Percentiles rank a stretch among this genome's conserved stretches.
These are phyloP conservation scores for Anastrepha ludens DNA, from an alignment of 1,140 invertebrate species.

Conservation along the genomic window DNA sequence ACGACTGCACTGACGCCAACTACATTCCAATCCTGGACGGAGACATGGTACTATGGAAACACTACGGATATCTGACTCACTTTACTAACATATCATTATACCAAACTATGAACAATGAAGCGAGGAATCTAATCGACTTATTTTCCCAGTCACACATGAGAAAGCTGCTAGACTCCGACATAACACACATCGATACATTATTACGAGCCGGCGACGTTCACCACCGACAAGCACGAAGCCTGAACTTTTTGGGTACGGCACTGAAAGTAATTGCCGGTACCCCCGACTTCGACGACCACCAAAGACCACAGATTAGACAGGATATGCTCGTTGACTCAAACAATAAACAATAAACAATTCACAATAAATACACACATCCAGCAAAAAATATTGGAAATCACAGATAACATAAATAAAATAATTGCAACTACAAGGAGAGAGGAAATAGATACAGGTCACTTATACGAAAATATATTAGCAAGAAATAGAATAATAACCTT, in stretches of 20 bases:
- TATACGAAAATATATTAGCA: not conserved
- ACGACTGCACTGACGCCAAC: not conserved
- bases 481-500: conserved; percentile 24
- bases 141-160: conserved; percentile 57
- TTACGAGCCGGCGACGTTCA: conserved; percentile 47
- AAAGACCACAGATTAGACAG: not conserved
- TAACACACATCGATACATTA: conserved; percentile 36
- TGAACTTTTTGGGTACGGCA: conserved; percentile 56
- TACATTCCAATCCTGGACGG: conserved; percentile 44
- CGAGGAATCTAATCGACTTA: conserved; percentile 20
- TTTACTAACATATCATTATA: conserved; percentile 56
- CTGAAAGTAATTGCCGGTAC: conserved; percentile 52
- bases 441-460: not conserved
- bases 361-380: not conserved
- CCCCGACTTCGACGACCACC: conserved; percentile 55
- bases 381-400: not conserved
- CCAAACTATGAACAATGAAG: conserved; percentile 54
- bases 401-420: too few relatives aligned
- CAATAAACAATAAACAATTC: not conserved
- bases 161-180: conserved; percentile 50
- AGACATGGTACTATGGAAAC: conserved; percentile 45
- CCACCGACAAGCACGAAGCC: conserved; percentile 54
- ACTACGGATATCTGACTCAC: conserved; percentile 51
- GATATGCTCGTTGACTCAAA: not conserved
- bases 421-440: not conserved